Percentiles rank a stretch among this genome's conserved stretches.
Evolutionary conservation across 2,113 vertebrate genomes (phyloP).

Genomic region (Phalacrocorax carbo): DNA sequence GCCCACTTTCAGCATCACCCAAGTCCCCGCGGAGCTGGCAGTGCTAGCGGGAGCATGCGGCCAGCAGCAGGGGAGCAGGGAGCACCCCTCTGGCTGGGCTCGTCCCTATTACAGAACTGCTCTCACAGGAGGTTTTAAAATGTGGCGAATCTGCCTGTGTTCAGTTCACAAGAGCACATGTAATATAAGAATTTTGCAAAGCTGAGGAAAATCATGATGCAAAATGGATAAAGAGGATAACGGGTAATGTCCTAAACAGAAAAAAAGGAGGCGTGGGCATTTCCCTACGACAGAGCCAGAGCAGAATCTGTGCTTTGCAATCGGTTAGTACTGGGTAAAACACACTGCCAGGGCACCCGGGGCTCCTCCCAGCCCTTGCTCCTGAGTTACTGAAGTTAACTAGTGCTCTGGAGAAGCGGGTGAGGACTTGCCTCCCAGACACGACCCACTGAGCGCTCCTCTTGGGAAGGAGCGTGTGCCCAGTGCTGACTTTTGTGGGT

Average conservation of each 20-base stretch:
- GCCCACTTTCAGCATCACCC: neutral
- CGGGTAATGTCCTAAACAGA: neutral
- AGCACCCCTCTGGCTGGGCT: neutral
- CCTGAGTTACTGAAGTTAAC: neutral
- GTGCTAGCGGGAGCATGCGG: rapidly evolving
- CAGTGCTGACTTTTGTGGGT: neutral
- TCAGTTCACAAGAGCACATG: neutral
- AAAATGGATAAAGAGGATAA: neutral
- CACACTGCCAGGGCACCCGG: neutral
- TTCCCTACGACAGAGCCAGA: rapidly evolving
- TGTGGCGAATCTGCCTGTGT: neutral
- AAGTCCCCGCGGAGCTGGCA: neutral
- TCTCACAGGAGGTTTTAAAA: neutral
- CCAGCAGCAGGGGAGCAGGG: neutral
- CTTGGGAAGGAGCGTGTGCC: neutral
- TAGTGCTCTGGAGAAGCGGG: rapidly evolving
- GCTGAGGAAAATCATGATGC: neutral
- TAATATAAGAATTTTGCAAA: neutral
- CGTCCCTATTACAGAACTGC: rapidly evolving
- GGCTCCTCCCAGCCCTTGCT: neutral
- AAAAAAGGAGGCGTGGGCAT: rapidly evolving
- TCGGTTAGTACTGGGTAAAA: neutral
- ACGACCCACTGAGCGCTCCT: rapidly evolving
- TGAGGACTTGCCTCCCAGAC: neutral
- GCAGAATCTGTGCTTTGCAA: neutral